Conservation (phyloP, 2,888 invertebrate genomes). For the Diadromus collaris region DNA sequence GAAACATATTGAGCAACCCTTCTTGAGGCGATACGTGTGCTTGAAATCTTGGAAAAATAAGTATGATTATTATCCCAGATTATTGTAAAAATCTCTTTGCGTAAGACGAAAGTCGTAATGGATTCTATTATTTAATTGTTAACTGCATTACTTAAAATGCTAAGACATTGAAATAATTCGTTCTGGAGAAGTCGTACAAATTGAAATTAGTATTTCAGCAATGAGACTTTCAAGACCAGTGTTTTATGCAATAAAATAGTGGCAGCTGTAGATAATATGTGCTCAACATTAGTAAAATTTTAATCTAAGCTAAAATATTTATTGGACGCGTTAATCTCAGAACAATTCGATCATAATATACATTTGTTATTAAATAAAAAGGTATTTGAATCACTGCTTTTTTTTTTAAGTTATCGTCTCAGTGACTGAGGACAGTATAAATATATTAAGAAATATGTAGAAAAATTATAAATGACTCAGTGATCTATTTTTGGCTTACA, state of each 20-base stretch:
- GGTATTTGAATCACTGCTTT: neutral
- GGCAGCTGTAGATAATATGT: neutral
- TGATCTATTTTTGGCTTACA: neutral
- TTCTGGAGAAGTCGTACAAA: neutral
- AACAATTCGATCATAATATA: neutral
- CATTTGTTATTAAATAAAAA: neutral
- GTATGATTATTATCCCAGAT: neutral
- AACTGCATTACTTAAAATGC: neutral
- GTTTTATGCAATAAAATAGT: neutral
- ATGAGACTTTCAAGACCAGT: neutral
- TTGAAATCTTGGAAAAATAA: conserved; percentile 14
- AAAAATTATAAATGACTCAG: neutral
- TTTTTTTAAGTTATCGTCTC: neutral
- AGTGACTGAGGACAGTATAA: neutral
- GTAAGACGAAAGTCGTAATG: neutral
- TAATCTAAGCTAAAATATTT: neutral
- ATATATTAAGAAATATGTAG: neutral
- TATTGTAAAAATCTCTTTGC: neutral
- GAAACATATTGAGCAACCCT: conserved; percentile 9
- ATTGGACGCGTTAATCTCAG: neutral
- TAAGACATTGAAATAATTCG: neutral
- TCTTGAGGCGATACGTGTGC: neutral
- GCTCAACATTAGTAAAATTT: neutral
- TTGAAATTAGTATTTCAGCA: neutral
- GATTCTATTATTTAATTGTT: neutral